Evolutionary conservation across 2,113 vertebrate genomes (phyloP).

Genomic region (Excalfactoria chinensis): DNA sequence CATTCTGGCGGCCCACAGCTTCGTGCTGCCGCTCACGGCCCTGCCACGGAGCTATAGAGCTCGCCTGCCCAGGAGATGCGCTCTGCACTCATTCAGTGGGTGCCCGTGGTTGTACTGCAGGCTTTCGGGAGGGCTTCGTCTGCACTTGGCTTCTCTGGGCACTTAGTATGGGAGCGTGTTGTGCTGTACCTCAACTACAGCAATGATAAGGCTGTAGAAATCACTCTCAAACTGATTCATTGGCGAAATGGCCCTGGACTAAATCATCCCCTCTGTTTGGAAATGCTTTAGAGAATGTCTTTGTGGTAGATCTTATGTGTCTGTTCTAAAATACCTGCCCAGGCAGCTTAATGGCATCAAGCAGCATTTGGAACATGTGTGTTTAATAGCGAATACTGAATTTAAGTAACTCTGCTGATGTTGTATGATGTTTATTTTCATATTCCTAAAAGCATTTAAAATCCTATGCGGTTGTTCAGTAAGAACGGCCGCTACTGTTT

Average conservation of each 20-base stretch:
- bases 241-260: not conserved
- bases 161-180: accelerated
- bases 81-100: not conserved
- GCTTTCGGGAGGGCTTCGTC: not conserved
- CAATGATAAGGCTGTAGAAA: not conserved
- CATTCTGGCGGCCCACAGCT: not conserved
- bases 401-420: not conserved
- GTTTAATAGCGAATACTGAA: not conserved
- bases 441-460: not conserved
- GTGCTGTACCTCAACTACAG: not conserved
- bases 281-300: not conserved
- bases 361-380: not conserved
- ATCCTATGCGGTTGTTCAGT: not conserved
- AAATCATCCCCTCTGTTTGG: not conserved
- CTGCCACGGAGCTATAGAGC: not conserved
- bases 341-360: not conserved
- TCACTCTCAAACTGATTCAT: not conserved
- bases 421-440: not conserved
- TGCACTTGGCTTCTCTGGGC: not conserved
- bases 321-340: not conserved
- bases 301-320: not conserved
- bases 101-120: not conserved
- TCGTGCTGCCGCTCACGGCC: not conserved
- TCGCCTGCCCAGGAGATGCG: not conserved
- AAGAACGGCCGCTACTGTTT: not conserved